These are phyloP conservation scores for Platycercus adscitus DNA, from an alignment of 2,113 vertebrate genomes.

Conservation along the genomic window DNA sequence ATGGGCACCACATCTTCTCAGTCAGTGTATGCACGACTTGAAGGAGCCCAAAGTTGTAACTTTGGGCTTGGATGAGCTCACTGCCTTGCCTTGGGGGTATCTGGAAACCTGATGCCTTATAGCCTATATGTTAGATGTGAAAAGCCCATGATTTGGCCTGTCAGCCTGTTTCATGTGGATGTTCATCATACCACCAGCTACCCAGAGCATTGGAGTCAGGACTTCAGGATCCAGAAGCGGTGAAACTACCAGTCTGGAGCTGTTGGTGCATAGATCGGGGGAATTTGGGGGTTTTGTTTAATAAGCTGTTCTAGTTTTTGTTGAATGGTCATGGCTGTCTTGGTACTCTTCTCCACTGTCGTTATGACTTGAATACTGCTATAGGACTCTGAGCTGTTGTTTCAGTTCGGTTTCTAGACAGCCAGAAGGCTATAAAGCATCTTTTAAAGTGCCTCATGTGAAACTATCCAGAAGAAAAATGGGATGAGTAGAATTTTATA, in stretches of 20 bases:
- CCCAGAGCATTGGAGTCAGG: background rate
- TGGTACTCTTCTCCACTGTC: background rate
- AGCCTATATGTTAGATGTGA: background rate
- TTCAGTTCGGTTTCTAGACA: background rate
- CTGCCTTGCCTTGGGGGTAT: background rate
- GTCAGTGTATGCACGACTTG: fast-evolving
- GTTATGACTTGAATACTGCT: background rate
- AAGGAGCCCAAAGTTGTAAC: background rate
- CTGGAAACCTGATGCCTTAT: background rate
- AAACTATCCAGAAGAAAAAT: background rate
- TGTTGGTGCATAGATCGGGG: background rate
- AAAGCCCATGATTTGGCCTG: background rate
- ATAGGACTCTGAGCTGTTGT: background rate
- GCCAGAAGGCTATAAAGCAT: background rate
- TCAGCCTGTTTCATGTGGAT: background rate
- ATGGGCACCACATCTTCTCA: fast-evolving
- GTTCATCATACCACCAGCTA: background rate
- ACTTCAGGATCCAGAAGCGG: background rate
- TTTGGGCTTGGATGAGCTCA: background rate
- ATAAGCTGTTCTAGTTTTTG: background rate
- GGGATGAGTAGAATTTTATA: background rate
- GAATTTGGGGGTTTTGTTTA: background rate
- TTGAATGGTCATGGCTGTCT: background rate
- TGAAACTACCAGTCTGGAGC: background rate
- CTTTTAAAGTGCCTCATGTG: background rate